Base-by-base conservation (phyloP, 64 coral and sea anemone genomes). In the Cladopsammia gracilis region DNA sequence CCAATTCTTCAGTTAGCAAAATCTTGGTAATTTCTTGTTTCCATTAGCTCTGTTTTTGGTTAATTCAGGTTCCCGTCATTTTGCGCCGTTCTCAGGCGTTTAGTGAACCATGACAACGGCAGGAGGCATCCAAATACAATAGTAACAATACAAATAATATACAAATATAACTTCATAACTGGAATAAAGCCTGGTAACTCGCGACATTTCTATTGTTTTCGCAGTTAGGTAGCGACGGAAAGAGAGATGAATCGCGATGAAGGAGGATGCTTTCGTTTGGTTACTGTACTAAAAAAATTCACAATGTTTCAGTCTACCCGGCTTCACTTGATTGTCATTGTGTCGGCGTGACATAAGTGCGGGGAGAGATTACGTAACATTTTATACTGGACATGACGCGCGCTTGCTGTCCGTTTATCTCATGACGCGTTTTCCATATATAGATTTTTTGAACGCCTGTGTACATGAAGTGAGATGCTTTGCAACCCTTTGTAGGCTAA, bases 161-260 rank as follows among this genome's bases (percentile, higher is more conserved):
- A 62, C 78, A 57, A 82, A 42, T 20, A 82, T 19, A 8, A 82
- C 58, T 19, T 82, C 78, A 14, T 12, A 82, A 7, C 4, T 62
- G 14, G 78, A 82, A 18, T 82, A 82, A 15, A 25, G 58, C 46
- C 58, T 82, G 58, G 10, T 61, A 6, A 82, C 7, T 59, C 26
- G 58, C 44, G 78, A 82, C 44, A 82, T 82, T 46, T 82, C 78
- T 58, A 82, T 82, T 6, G 7, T 25, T 70, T 23, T n/a, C 10
- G 23, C 3, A 25, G 9, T 25, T 24, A 70, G n/a, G 5, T n/a
- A 70, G 14, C 23, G 3, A 25, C 8, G 66, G 5, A 10, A 25
- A 12, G 34, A 2, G 0, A 34, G 34, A 34, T 34, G 34, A 34
- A 34, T 34, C 34, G 34, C 34, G 34, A 34, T 34, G 34, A 34